Conservation (phyloP, 2,113 vertebrate species). For the Clarias gariepinus region DNA sequence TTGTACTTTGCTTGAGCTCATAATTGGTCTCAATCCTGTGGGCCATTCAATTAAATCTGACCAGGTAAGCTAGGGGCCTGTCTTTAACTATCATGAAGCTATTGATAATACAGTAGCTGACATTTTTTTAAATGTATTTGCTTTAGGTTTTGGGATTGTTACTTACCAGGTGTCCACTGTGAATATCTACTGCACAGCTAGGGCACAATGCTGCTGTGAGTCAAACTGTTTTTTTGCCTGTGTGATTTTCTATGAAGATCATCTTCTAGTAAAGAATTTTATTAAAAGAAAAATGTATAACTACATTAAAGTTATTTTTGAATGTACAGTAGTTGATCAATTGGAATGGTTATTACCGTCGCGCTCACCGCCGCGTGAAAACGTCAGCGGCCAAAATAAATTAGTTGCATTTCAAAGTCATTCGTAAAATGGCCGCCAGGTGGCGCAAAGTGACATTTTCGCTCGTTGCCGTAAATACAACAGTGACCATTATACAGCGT, state of each 20-base stretch:
- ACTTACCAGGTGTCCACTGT: not conserved
- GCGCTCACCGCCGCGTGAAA: no score
- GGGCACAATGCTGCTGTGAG: not conserved
- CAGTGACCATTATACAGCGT: no score
- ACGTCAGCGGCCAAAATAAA: no score
- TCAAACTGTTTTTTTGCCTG: not conserved
- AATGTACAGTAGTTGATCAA: no score
- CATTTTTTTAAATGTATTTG: not conserved
- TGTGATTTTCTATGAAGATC: not conserved
- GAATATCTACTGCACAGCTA: not conserved
- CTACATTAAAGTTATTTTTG: not conserved
- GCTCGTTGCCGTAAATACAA: no score
- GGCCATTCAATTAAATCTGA: not conserved
- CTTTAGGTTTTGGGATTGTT: not conserved
- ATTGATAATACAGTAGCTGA: not conserved
- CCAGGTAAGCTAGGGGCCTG: not conserved
- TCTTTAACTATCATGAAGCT: not conserved
- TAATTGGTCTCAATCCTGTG: not conserved
- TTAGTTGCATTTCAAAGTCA: no score
- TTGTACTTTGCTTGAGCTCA: not conserved
- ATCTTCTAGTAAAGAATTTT: no score
- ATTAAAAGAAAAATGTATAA: no score
- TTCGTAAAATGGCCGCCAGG: no score
- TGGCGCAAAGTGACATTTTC: no score
- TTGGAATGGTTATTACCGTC: no score